Conservation (phyloP, 2,888 invertebrate species). For the Fragum sueziense region DNA sequence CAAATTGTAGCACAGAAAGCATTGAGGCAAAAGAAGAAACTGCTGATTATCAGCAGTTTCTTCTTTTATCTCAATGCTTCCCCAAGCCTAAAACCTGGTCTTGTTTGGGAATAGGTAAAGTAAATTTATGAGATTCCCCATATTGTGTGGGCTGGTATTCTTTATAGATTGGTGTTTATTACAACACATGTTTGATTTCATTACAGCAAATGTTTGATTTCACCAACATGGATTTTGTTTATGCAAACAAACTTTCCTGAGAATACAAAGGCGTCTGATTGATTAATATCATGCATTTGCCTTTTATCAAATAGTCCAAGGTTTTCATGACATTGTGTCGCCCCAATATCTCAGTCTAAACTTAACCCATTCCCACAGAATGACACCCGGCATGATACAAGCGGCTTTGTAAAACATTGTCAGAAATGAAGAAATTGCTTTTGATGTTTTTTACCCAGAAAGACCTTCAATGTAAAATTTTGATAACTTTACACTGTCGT, state of each 20-base stretch:
- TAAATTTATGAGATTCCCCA: background rate
- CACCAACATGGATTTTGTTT: conserved; percentile 1
- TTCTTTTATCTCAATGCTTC: too few species aligned
- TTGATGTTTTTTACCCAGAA: background rate
- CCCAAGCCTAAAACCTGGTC: too few species aligned
- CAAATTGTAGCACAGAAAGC: too few species aligned
- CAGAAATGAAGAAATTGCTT: background rate
- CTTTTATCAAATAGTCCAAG: too few species aligned
- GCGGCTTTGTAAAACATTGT: background rate
- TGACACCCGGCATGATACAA: too few species aligned
- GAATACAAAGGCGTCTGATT: background rate
- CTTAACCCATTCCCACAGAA: background rate
- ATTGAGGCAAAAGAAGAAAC: too few species aligned
- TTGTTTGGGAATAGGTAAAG: too few species aligned
- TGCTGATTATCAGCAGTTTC: too few species aligned
- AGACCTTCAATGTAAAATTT: too few species aligned
- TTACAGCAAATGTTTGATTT: conserved; percentile 3
- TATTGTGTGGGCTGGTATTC: background rate
- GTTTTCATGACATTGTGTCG: too few species aligned
- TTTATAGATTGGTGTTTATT: background rate
- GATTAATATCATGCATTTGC: background rate
- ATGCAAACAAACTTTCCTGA: background rate
- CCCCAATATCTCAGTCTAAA: too few species aligned
- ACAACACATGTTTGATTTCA: background rate
- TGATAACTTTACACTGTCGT: too few species aligned